These are phyloP conservation scores for Orthonychiurus folsomi DNA, from an alignment of 2,888 invertebrate genomes.

Conservation along the genomic window DNA sequence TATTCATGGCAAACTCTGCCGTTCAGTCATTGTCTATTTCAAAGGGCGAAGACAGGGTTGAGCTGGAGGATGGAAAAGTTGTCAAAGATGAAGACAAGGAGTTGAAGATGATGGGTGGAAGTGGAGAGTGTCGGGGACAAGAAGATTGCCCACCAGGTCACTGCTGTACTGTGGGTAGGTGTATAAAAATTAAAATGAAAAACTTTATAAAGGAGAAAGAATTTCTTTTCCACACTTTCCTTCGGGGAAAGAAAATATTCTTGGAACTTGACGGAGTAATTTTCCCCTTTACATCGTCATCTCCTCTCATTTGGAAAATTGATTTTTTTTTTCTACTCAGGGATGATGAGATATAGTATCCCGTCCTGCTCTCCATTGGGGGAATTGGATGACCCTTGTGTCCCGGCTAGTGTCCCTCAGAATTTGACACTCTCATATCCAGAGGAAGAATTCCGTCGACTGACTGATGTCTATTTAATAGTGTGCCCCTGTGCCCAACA, in stretches of 20 bases:
- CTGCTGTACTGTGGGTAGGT: constrained; percentile 30
- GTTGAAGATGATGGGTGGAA: neutral
- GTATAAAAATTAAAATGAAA: too few relatives aligned
- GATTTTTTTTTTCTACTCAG: constrained; percentile 12
- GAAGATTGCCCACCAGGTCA: constrained; percentile 22
- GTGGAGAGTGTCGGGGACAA: constrained; percentile 16
- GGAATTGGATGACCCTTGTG: constrained; percentile 22
- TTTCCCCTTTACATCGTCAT: neutral
- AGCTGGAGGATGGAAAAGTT: too few relatives aligned
- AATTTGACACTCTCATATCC: constrained; percentile 29
- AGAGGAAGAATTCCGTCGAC: constrained; percentile 15
- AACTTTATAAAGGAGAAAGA: too few relatives aligned
- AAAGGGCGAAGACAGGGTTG: too few relatives aligned
- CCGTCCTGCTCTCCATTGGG: constrained; percentile 25
- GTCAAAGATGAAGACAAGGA: neutral
- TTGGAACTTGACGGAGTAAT: too few relatives aligned
- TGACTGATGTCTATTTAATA: constrained; percentile 20
- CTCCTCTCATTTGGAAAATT: too few relatives aligned
- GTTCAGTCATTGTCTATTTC: neutral
- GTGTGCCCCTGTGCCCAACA: constrained; percentile 25
- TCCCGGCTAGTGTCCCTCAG: constrained; percentile 19
- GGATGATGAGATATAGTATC: constrained; percentile 26
- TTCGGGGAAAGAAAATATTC: too few relatives aligned
- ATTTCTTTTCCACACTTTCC: too few relatives aligned
- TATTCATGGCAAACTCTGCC: neutral